Evolutionary conservation across 2,888 invertebrate genomes (phyloP), one percentile per base, ranked within the genome.

Genomic region (Tromatobia lineatoria): DNA sequence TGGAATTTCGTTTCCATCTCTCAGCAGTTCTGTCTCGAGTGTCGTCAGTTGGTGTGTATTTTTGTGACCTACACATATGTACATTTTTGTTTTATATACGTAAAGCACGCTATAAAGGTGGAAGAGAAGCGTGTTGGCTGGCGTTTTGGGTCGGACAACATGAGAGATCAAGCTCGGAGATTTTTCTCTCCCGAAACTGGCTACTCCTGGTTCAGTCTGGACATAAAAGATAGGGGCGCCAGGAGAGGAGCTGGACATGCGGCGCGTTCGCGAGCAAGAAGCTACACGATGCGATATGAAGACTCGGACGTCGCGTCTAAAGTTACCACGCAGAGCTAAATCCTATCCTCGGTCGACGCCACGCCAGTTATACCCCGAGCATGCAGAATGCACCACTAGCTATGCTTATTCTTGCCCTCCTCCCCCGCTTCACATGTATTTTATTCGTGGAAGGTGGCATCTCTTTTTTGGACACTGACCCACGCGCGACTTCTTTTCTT

Each of bases 201-300:
- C 75, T 61, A 50, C 50, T n/a, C n/a, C 38, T 15, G 59, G 13
- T 64, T 42, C 38, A 23, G 42, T 59, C 64, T 52, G 59, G 74
- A 74, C 61, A 90, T 91, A 91, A 92, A 92, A 91, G 90, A 92
- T 91, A 90, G 91, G 91, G 92, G 92, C 92, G 92, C 92, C 92
- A 91, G 86, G n/a, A 76, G 73, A 83, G 88, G n/a, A 38, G 38
- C 18, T 7, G 59, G 59, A 38, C 59, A 38, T 38, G 11, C 38
- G 38, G 10, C 13, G 61, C 34, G 61, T 61, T 38, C 29, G 38
- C 34, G 64, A 42, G 64, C 64, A 64, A 89, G 89, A 90, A 91
- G 90, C 88, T 88, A 80, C 76, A 69, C 70, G 75, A 59, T 20
- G 52, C 77, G 83, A 78, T 77, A 77, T 74, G 67, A 74, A 80